A percentile compares a stretch with the other conserved stretches of the same genome.
phyloP scores from a whole-genome alignment of 2,113 vertebrate species.

The Oxyruncus cristatus region DNA sequence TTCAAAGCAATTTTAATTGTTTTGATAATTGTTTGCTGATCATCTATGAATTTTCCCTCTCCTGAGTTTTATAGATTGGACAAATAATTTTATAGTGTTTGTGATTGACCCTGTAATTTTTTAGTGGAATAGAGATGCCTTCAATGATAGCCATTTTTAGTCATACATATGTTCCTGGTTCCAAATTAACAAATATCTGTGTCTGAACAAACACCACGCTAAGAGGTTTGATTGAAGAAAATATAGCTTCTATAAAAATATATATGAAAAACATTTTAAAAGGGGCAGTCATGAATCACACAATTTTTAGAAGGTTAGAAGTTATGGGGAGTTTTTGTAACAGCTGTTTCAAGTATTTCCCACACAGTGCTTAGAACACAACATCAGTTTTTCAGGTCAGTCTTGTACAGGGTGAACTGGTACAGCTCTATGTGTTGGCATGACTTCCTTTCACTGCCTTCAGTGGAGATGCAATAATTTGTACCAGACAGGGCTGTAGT shows the following conservation, averaged over 20 bases:
- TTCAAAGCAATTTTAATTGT: not conserved
- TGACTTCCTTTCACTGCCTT: not conserved
- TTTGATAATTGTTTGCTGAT: not conserved
- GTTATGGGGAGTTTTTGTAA: not conserved
- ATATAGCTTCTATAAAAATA: not conserved
- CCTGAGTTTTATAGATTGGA: not conserved
- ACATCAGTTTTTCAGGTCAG: not conserved
- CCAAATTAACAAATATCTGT: not conserved
- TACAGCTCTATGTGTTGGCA: not conserved
- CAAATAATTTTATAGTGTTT: not conserved
- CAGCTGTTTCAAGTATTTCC: not conserved
- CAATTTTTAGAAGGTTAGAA: not conserved
- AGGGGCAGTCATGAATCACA: not conserved
- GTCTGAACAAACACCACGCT: not conserved
- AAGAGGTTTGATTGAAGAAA: not conserved
- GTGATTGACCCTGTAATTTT: not conserved
- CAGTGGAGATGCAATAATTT: not conserved
- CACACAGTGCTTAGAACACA: not conserved
- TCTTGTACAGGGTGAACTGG: not conserved
- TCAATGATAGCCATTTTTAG: not conserved
- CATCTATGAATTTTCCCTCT: not conserved
- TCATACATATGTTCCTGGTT: not conserved
- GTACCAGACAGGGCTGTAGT: not conserved
- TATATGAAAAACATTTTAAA: not conserved
- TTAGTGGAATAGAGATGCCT: not conserved